Base-by-base conservation (phyloP, 2,797 vertebrate genomes). In the Tamandua tetradactyla region DNA sequence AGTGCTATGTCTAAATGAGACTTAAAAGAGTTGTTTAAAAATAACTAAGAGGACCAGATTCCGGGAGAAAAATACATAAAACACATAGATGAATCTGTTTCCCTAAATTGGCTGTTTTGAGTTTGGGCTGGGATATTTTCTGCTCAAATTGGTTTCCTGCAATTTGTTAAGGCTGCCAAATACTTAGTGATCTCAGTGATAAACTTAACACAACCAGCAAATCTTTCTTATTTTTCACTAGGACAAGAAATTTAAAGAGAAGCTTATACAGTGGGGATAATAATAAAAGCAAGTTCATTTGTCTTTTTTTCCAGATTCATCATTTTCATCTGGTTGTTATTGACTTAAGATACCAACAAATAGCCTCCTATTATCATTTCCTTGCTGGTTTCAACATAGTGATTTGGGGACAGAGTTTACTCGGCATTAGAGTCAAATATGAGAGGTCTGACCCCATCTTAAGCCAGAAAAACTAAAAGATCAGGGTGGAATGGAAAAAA, bases 91-190 rank as follows among this genome's bases (percentile, higher is more conserved):
- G 75, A 90, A 92, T 95, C 95, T 93, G 49, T 88, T 95, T 95
- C 89, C 81, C 82, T 93, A 95, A 97, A 96, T 55, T 95, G 93
- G 79, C 64, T 94, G 64, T 94, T 95, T 85, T n/a, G n/a, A 69
- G 68, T 96, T 94, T 87, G 62, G 85, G 93, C 82, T 96, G 40
- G 88, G 62, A 84, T 92, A 92, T 93, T 97, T 96, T 87, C 94
- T 88, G 81, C 90, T 95, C 80, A 93, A 92, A 96, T 59, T 95
- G 94, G 90, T 88, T 96, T 96, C 95, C 95, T 90, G 82, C 35
- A 94, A 94, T 95, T 97, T 96, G 87, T 96, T 95, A 96, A 85
- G 82, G 64, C 59, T 94, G 96, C 94, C 96, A 96, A 92, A 97
- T 89, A 95, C 90, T 96, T 94, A 91, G 92, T 90, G 89, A 96